Conservation (phyloP, 2,797 vertebrate genomes). For the Falco rusticolus region DNA sequence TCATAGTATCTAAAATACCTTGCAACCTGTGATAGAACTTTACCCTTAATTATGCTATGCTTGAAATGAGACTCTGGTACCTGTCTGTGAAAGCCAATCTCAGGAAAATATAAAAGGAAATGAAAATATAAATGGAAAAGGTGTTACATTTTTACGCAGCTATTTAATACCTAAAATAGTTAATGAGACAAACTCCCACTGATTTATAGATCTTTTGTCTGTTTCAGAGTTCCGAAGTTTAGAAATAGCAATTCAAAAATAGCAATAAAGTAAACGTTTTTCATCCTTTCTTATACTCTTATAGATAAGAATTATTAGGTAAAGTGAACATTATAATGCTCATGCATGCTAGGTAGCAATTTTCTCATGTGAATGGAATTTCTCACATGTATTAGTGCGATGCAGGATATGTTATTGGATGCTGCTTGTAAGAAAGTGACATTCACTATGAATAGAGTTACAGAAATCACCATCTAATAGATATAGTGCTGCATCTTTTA, state of each 20-base stretch:
- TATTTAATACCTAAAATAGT: neutral
- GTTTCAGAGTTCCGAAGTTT: neutral
- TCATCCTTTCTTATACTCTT: neutral
- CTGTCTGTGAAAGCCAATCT: neutral
- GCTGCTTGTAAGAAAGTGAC: neutral
- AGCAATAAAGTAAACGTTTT: neutral
- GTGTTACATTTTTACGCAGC: neutral
- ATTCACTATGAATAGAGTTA: neutral
- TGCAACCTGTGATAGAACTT: neutral
- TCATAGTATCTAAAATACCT: neutral
- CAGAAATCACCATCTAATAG: neutral
- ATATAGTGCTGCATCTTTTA: neutral
- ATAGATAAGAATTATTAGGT: neutral
- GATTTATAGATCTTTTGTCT: neutral
- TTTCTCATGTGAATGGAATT: neutral
- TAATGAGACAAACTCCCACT: neutral
- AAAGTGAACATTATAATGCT: neutral
- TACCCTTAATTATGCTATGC: neutral
- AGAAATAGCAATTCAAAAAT: neutral
- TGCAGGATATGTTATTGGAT: rapidly evolving
- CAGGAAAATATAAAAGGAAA: neutral
- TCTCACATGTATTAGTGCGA: neutral
- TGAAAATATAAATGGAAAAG: neutral
- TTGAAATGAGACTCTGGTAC: neutral
- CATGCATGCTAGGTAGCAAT: neutral